A percentile compares a stretch with the other conserved stretches of the same genome.
Conservation (phyloP, 2,113 vertebrate species). For the Lasiurus borealis region DNA sequence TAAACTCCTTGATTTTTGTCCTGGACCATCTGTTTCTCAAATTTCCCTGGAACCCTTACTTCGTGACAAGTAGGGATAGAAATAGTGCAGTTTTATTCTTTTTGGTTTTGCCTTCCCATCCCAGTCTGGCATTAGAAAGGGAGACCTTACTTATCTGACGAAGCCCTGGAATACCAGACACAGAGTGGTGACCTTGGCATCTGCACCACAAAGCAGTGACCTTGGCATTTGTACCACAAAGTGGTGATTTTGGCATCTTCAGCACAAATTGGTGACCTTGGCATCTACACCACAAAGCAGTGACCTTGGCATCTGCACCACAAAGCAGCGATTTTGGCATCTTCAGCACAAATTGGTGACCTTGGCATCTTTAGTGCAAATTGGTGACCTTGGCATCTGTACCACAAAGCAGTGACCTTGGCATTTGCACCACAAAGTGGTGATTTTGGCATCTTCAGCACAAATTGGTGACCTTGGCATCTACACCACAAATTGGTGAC, state of each 20-base stretch:
- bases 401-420: too few species aligned
- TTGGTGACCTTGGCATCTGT: too few species aligned
- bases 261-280: too few species aligned
- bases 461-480: too few species aligned
- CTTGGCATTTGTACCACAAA: too few species aligned
- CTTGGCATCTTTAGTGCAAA: too few species aligned
- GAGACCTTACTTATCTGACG: background rate
- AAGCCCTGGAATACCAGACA: background rate
- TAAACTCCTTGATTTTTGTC: constrained; percentile 49
- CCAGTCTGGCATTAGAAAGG: background rate
- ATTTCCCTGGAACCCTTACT: constrained; percentile 14
- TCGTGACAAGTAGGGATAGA: background rate
- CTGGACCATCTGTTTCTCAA: constrained; percentile 25
- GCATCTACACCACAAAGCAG: background rate
- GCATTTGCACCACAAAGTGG: too few species aligned
- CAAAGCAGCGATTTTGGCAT: background rate
- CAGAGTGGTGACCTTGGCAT: background rate
- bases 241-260: background rate
- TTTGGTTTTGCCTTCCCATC: background rate
- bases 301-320: background rate
- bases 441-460: too few species aligned
- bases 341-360: background rate
- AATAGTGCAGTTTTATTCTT: constrained; percentile 18
- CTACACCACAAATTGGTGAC: too few species aligned
- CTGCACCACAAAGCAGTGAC: background rate